A percentile compares a stretch with the other conserved stretches of the same genome.
These are phyloP conservation scores for Haliclystus octoradiatus DNA, from an alignment of 30 jellyfish, hydroid and myxozoan genomes.

Conservation along the genomic window DNA sequence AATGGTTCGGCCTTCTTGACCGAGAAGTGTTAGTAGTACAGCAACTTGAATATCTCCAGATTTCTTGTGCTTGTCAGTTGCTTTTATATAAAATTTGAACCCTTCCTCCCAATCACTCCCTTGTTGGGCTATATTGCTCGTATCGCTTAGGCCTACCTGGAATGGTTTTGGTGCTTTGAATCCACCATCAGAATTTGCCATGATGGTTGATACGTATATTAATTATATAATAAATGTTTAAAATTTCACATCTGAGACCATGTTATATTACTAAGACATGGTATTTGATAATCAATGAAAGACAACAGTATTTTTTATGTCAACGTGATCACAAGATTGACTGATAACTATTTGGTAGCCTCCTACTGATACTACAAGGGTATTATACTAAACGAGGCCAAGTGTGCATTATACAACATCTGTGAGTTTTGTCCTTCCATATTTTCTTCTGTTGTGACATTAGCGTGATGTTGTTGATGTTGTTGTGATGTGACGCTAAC, in stretches of 20 bases:
- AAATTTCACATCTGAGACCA: not conserved
- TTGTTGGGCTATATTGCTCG: not conserved
- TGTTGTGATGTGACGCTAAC: too few relatives aligned
- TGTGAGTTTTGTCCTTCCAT: too few relatives aligned
- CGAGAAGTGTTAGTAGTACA: not conserved
- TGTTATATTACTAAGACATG: not conserved
- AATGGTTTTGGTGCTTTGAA: not conserved
- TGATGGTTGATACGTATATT: not conserved
- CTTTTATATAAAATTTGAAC: not conserved
- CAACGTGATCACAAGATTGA: too few relatives aligned
- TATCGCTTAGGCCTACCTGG: slow-evolving; percentile 1
- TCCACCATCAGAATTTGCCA: not conserved
- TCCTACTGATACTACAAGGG: too few relatives aligned
- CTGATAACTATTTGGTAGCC: too few relatives aligned
- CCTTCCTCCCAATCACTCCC: not conserved
- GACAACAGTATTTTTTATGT: too few relatives aligned
- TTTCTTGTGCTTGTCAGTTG: not conserved
- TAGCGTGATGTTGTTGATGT: too few relatives aligned
- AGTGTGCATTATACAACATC: too few relatives aligned
- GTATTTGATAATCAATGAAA: too few relatives aligned
- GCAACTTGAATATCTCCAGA: not conserved
- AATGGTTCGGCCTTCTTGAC: not conserved
- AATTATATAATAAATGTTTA: too few relatives aligned
- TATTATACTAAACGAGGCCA: too few relatives aligned
- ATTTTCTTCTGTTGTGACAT: too few relatives aligned